Evolutionary conservation across 2,888 invertebrate species (phyloP).

Genomic region (Entomobrya proxima): DNA sequence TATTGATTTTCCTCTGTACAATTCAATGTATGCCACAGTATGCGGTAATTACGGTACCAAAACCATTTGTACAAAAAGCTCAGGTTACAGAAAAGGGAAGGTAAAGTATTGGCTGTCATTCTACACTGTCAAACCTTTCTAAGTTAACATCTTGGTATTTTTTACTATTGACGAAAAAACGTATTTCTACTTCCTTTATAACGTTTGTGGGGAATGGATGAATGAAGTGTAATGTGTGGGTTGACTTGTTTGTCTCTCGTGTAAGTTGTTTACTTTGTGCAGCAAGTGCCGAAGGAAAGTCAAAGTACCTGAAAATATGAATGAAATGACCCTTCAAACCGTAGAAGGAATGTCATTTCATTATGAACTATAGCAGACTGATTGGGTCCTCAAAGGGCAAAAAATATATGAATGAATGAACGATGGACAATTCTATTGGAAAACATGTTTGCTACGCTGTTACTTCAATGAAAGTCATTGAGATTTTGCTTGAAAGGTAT

Average conservation of each 20-base stretch:
- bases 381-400: not conserved
- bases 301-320: slow-evolving; percentile 10
- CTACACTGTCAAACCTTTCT: too few relatives aligned
- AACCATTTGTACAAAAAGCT: too few relatives aligned
- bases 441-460: not conserved
- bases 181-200: too few relatives aligned
- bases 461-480: slow-evolving; percentile 16
- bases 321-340: slow-evolving; percentile 12
- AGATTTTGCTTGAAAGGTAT: slow-evolving; percentile 1
- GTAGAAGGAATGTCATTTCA: not conserved
- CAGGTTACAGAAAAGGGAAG: too few relatives aligned
- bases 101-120: too few relatives aligned
- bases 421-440: not conserved
- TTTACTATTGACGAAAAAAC: too few relatives aligned
- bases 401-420: slow-evolving; percentile 2
- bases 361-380: not conserved
- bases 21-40: too few relatives aligned
- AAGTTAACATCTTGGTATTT: too few relatives aligned
- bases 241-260: not conserved
- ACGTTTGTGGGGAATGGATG: too few relatives aligned
- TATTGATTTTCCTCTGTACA: too few relatives aligned
- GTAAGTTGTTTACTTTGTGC: not conserved
- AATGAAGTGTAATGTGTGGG: not conserved
- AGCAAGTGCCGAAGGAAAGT: not conserved
- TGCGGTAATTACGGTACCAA: too few relatives aligned